phyloP scores from a whole-genome alignment of 2,797 vertebrate genomes.

The Tamandua tetradactyla region DNA sequence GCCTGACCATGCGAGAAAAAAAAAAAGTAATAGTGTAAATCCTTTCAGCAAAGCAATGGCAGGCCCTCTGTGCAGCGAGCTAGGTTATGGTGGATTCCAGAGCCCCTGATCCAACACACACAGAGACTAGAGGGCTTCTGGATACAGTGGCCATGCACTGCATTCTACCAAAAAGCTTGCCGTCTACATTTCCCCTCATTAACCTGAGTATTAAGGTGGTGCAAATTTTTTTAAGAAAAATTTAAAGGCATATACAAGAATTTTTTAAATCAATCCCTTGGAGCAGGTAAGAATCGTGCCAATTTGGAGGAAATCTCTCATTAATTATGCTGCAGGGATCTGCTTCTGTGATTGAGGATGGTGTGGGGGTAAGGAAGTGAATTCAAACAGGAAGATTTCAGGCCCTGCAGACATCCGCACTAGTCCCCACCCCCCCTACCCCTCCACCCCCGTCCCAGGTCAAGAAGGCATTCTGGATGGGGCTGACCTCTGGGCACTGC shows the following conservation, averaged over 20 bases:
- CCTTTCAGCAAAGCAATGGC: too few relatives aligned
- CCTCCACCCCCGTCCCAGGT: not conserved
- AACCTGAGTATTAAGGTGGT: not conserved
- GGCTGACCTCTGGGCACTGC: not conserved
- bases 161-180: not conserved
- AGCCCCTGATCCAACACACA: not conserved
- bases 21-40: too few relatives aligned
- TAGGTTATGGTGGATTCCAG: not conserved
- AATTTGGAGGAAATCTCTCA: not conserved
- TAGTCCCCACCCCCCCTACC: too few relatives aligned
- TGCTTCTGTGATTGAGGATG: not conserved
- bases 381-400: not conserved
- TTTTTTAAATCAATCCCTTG: not conserved
- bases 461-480: not conserved
- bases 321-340: not conserved
- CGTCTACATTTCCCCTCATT: not conserved
- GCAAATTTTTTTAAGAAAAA: conserved; percentile 6
- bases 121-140: not conserved
- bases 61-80: not conserved
- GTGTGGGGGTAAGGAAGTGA: not conserved
- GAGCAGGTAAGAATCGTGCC: not conserved
- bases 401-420: not conserved
- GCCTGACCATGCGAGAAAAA: too few relatives aligned
- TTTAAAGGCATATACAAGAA: not conserved
- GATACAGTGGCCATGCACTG: not conserved